phyloP scores from a whole-genome alignment of 1,140 invertebrate species.

The Bombus huntii region DNA sequence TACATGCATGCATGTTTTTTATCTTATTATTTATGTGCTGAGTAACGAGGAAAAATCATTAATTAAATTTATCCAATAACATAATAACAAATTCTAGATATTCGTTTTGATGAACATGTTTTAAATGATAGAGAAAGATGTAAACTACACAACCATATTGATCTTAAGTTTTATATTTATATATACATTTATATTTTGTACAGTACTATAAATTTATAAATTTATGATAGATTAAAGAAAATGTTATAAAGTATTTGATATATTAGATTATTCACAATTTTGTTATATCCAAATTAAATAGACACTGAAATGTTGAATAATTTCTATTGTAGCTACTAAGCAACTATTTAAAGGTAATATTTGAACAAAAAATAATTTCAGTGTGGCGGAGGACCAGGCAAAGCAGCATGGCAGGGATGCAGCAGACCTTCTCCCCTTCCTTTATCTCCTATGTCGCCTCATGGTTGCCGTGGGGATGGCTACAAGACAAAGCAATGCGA shows the following conservation, averaged over 20 bases:
- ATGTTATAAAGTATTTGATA: slow-evolving; percentile 2
- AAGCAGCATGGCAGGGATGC: slow-evolving; percentile 92
- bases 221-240: slow-evolving; percentile 5
- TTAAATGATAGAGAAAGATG: slow-evolving; percentile 54
- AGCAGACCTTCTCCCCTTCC: slow-evolving; percentile 85
- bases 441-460: slow-evolving; percentile 76
- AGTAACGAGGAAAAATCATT: slow-evolving; percentile 39
- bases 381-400: slow-evolving; percentile 83
- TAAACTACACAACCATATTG: slow-evolving; percentile 28
- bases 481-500: slow-evolving; percentile 86
- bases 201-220: slow-evolving; percentile 6
- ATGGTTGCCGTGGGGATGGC: slow-evolving; percentile 83
- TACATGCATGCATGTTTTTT: slow-evolving; percentile 51
- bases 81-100: slow-evolving; percentile 18
- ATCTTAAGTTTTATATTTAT: slow-evolving; percentile 9
- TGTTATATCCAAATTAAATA: slow-evolving; percentile 1
- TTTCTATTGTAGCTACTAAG: not conserved
- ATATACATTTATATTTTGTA: slow-evolving; percentile 32
- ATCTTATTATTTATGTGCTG: slow-evolving; percentile 51
- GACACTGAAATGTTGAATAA: slow-evolving; percentile 23
- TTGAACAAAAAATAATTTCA: slow-evolving; percentile 70
- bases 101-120: slow-evolving; percentile 17
- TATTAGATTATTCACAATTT: slow-evolving; percentile 18
- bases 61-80: not conserved
- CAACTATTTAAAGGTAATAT: not conserved